phyloP scores from a whole-genome alignment of 2,113 vertebrate species.

The Tenebrosternarchus preto region DNA sequence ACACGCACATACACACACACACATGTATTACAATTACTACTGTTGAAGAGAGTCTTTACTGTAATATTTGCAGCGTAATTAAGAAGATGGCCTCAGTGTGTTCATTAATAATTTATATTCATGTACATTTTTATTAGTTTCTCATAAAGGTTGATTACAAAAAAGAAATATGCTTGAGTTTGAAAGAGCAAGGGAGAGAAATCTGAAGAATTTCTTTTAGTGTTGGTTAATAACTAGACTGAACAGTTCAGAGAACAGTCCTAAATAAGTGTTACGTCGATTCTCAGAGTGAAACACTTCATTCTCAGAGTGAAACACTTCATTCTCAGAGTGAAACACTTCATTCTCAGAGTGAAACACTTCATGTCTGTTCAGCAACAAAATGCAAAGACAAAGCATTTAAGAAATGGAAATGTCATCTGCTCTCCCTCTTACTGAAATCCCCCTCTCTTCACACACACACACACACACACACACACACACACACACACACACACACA shows the following conservation, averaged over 20 bases:
- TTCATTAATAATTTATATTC: constrained; percentile 45
- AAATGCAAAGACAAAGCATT: constrained; percentile 27
- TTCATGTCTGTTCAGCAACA: constrained; percentile 20
- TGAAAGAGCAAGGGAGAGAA: constrained; percentile 14
- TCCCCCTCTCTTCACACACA: neutral
- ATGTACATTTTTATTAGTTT: constrained; percentile 29
- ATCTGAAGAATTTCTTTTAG: constrained; percentile 30
- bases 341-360: constrained; percentile 29
- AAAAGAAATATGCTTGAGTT: constrained; percentile 26
- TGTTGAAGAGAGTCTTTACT: constrained; percentile 24
- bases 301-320: constrained; percentile 28
- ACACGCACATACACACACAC: constrained; percentile 47
- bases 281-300: constrained; percentile 31
- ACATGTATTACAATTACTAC: neutral
- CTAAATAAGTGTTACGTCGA: constrained; percentile 39
- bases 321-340: constrained; percentile 28
- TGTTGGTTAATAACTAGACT: constrained; percentile 45
- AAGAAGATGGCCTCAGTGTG: constrained; percentile 14
- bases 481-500: constrained; percentile 3
- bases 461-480: constrained; percentile 5
- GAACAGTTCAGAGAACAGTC: constrained; percentile 17
- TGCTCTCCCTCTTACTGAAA: neutral
- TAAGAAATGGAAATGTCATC: constrained; percentile 42
- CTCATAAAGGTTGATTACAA: constrained; percentile 4
- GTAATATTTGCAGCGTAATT: constrained; percentile 37